These are phyloP conservation scores for Sturnira hondurensis DNA, from an alignment of 2,113 vertebrate species.

Conservation along the genomic window DNA sequence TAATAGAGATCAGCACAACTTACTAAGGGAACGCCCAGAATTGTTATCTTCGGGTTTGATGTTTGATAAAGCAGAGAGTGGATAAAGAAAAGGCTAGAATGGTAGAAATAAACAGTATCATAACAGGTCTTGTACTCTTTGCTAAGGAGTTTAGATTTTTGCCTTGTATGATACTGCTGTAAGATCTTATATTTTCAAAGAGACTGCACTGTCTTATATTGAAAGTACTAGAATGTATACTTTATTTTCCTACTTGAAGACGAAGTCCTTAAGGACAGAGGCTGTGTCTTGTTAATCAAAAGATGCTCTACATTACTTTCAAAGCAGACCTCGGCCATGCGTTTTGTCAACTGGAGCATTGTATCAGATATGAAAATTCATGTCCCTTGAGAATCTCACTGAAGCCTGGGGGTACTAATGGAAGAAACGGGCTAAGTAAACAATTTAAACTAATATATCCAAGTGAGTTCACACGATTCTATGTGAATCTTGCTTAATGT, in stretches of 20 bases:
- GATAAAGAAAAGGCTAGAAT: not conserved
- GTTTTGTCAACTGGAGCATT: not conserved
- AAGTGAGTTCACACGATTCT: slow-evolving; percentile 6
- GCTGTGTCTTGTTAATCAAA: not conserved
- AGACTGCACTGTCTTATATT: not conserved
- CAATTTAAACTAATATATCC: not conserved
- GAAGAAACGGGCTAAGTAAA: not conserved
- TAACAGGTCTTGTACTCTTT: not conserved
- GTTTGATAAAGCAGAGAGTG: not conserved
- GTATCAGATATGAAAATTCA: not conserved
- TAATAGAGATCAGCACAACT: not conserved
- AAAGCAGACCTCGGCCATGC: not conserved
- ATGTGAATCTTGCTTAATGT: slow-evolving; percentile 45
- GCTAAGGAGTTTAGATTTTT: slow-evolving; percentile 30
- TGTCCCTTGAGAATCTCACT: not conserved
- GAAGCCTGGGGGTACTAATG: not conserved
- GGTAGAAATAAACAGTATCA: not conserved
- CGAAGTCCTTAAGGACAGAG: not conserved
- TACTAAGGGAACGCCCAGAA: not conserved
- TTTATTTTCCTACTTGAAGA: not conserved
- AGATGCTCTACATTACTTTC: not conserved
- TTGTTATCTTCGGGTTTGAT: not conserved
- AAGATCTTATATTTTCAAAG: not conserved
- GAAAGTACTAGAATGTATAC: not conserved
- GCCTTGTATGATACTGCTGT: not conserved